phyloP scores from a whole-genome alignment of 2,113 vertebrate genomes.

The Gymnarchus niloticus region DNA sequence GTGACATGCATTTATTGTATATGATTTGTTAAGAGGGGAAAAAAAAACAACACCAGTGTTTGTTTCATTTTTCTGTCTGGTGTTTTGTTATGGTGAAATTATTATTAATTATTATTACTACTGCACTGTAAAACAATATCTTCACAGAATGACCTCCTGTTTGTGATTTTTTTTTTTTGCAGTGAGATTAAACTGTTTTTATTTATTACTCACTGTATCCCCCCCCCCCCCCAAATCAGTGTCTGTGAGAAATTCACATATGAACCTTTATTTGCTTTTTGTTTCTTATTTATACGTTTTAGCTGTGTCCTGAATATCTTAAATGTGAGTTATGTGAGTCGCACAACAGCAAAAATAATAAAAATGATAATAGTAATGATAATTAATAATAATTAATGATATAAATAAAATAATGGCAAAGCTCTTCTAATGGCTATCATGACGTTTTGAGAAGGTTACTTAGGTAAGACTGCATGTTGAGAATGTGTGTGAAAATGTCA shows the following conservation, averaged over 20 bases:
- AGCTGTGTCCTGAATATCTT: conserved; percentile 84
- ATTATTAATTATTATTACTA: conserved; percentile 61
- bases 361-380: conserved; percentile 38
- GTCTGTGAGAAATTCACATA: conserved; percentile 64
- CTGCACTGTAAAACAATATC: conserved; percentile 67
- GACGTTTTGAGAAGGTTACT: too few species aligned
- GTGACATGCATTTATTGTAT: conserved; percentile 86
- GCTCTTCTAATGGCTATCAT: conserved; percentile 60
- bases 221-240: conserved; percentile 56
- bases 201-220: conserved; percentile 66
- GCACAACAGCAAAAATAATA: conserved; percentile 76
- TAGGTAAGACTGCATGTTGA: not conserved
- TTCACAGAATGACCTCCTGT: conserved; percentile 68
- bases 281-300: conserved; percentile 49
- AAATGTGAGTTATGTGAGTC: conserved; percentile 86
- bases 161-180: conserved; percentile 76
- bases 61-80: conserved; percentile 80
- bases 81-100: conserved; percentile 79
- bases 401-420: conserved; percentile 62
- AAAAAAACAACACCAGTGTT: conserved; percentile 74
- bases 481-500: too few species aligned
- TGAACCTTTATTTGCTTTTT: conserved; percentile 63
- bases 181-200: conserved; percentile 58
- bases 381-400: conserved; percentile 41
- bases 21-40: conserved; percentile 62